Conservation (phyloP, 2,113 vertebrate species). For the Thryonomys swinderianus region DNA sequence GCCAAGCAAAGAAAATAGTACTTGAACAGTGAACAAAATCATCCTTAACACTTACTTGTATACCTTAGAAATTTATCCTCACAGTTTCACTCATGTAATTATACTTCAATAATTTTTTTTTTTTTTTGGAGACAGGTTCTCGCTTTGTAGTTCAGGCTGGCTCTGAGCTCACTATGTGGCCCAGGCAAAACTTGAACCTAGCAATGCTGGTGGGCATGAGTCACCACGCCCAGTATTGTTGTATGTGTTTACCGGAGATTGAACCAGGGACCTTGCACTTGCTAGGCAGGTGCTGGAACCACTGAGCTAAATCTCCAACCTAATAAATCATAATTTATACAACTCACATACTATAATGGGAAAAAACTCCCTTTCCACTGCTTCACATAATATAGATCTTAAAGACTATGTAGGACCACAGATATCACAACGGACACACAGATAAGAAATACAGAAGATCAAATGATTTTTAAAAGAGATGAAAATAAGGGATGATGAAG, state of each 20-base stretch:
- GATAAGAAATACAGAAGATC: neutral
- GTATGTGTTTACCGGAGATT: too few species aligned
- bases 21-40: neutral
- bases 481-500: neutral
- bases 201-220: too few species aligned
- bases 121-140: too few species aligned
- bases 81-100: neutral
- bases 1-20: neutral
- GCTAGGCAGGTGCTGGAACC: too few species aligned
- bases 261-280: too few species aligned
- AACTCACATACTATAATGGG: neutral
- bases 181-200: too few species aligned
- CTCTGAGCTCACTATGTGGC: too few species aligned
- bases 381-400: neutral
- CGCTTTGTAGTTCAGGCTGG: too few species aligned
- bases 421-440: neutral
- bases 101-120: slow-evolving; percentile 30
- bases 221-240: too few species aligned
- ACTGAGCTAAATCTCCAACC: too few species aligned
- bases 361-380: neutral
- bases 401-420: neutral
- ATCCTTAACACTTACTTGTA: neutral
- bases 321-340: neutral
- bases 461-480: neutral
- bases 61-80: neutral